Evolutionary conservation across 2,113 vertebrate genomes (phyloP), one percentile per base, ranked within the genome.

Genomic region (Sander vitreus): DNA sequence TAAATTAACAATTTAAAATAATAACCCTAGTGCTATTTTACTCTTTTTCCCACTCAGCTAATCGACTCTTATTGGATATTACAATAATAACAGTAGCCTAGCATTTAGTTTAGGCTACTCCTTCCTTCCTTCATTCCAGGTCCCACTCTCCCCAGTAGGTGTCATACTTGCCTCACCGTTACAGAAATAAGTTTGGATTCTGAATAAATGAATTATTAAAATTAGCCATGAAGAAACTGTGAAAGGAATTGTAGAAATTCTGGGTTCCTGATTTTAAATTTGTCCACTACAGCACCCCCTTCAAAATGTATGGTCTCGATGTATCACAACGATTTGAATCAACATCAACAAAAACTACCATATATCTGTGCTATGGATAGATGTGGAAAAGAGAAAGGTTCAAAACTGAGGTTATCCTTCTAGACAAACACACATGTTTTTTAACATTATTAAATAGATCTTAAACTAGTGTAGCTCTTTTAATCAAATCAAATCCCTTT

Each of bases 91-190:
- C 6, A 12, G 19, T 6, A 2, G 27, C 27, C 27, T 27, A 27
- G 16, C 3, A 45, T 7, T 58, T 3, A 1, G 30, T 63, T 30
- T 5, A n/a, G n/a, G n/a, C n/a, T n/a, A 47, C 43, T n/a, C 5
- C 53, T 43, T 25, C 0, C 6, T 30, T 58, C 10, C 39, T 43
- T 6, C 10, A 43, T 43, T 43, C 10, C 50, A 70, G 58, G 73
- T 73, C 59, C 33, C 10, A 33, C 51, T 73, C 1, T 76, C 51
- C 73, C 86, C 79, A 83, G 66, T 69, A 88, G 83, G 69, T 80
- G 83, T 83, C 75, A 27, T 0, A 48, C 55, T 64, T 58, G 25
- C 25, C 19, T 13, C 30, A 57, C 2, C 2, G 14, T 48, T 57
- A 19, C n/a, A 77, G 6, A 58, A n/a, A 33, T 45, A 0, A 53